Evolutionary conservation across 1,140 invertebrate genomes (phyloP).

Genomic region (Lasioglossum albipes): DNA sequence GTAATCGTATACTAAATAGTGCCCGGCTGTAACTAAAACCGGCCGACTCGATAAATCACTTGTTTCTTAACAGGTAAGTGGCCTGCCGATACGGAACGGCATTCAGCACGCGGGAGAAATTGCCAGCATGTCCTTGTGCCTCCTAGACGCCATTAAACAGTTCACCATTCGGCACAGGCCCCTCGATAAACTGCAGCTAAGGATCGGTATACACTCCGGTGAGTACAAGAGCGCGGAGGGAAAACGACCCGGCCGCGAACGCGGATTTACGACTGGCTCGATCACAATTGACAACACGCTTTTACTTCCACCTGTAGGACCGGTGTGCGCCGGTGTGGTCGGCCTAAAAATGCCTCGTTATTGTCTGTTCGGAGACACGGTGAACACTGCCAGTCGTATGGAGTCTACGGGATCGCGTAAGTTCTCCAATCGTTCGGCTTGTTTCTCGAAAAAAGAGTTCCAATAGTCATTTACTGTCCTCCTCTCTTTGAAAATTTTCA

Average conservation of each 20-base stretch:
- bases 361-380: conserved; percentile 94
- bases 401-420: conserved; percentile 91
- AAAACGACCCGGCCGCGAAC: neutral
- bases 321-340: conserved; percentile 93
- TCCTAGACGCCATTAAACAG: conserved; percentile 89
- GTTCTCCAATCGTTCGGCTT: conserved; percentile 15
- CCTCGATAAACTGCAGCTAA: conserved; percentile 89
- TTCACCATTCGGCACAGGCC: conserved; percentile 94
- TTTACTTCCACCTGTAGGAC: conserved; percentile 76
- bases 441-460: no score
- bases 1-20: neutral
- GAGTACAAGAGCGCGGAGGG: conserved; percentile 26
- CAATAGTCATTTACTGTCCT: no score
- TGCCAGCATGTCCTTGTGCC: conserved; percentile 93
- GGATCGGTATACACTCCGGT: conserved; percentile 96
- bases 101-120: conserved; percentile 93
- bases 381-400: conserved; percentile 96
- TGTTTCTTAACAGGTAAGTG: conserved; percentile 83
- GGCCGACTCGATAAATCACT: neutral
- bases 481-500: no score
- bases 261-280: neutral
- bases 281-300: neutral
- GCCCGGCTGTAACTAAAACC: neutral
- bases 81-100: conserved; percentile 90
- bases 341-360: conserved; percentile 95